Evolutionary conservation across 2,113 vertebrate species (phyloP).

Genomic region (Laticauda colubrina): DNA sequence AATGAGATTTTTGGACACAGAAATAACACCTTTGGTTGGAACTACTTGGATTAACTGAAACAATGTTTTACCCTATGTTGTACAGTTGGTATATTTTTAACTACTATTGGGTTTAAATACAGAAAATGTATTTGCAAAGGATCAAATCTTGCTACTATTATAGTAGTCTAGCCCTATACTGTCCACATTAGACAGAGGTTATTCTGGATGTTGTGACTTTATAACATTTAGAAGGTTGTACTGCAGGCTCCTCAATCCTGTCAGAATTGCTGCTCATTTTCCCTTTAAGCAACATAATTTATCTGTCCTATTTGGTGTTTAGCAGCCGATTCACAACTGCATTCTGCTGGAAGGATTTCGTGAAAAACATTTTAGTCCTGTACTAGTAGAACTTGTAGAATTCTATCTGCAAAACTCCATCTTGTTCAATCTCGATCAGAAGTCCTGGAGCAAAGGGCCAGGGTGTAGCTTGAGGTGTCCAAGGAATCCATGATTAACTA

Average conservation of each 20-base stretch:
- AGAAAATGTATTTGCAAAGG: background rate
- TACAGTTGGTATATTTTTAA: background rate
- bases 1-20: background rate
- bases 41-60: background rate
- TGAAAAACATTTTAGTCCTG: background rate
- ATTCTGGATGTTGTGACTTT: background rate
- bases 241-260: background rate
- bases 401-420: background rate
- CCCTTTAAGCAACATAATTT: background rate
- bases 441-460: background rate
- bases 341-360: background rate
- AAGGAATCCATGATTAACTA: background rate
- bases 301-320: background rate
- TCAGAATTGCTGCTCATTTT: background rate
- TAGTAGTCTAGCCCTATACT: background rate
- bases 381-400: too few species aligned
- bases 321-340: background rate
- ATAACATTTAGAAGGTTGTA: background rate
- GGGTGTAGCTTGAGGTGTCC: background rate
- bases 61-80: background rate
- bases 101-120: background rate
- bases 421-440: background rate
- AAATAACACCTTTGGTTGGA: background rate
- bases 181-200: background rate
- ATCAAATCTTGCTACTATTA: background rate